These are phyloP conservation scores for Willisornis vidua DNA, from an alignment of 2,113 vertebrate species.

Conservation along the genomic window DNA sequence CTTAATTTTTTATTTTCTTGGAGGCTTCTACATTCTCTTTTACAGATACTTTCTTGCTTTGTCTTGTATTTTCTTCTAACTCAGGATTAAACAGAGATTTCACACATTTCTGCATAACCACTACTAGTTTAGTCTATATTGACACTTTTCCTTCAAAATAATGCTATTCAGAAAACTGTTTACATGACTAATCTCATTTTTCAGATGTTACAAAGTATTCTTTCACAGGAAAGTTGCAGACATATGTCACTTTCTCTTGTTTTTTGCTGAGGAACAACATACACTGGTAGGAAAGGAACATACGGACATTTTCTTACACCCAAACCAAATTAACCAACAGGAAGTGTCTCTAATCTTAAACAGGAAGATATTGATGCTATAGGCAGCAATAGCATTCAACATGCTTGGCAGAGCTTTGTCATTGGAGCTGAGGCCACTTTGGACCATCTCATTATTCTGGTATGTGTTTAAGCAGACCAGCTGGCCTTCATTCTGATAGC, in stretches of 20 bases:
- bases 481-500: conserved; percentile 18
- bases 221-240: neutral
- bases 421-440: neutral
- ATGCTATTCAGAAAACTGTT: neutral
- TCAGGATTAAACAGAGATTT: neutral
- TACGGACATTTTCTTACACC: neutral
- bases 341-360: neutral
- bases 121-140: neutral
- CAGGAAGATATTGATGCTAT: neutral
- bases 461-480: conserved; percentile 38
- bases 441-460: conserved; percentile 4
- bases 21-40: neutral
- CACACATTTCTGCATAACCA: neutral
- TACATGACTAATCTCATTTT: neutral
- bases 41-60: neutral
- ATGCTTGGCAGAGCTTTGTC: neutral
- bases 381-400: neutral
- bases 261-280: neutral
- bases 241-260: neutral
- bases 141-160: neutral
- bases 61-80: neutral
- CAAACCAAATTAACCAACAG: neutral
- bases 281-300: neutral
- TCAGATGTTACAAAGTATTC: neutral
- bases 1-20: neutral